Conservation (phyloP, 2,888 invertebrate genomes). For the Elaeidobius kamerunicus region DNA sequence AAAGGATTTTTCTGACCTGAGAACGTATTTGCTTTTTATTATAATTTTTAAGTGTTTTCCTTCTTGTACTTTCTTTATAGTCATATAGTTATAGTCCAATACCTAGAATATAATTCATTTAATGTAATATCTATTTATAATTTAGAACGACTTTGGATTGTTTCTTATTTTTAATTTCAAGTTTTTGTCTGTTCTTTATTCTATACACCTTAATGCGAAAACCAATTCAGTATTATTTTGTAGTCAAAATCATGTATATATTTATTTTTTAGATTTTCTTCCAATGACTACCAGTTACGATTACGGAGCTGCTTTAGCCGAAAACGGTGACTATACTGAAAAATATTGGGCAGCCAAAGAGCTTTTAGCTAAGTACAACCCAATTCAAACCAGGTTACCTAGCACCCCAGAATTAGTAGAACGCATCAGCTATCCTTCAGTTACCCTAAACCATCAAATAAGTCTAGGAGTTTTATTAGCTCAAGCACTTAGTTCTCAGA, state of each 20-base stretch:
- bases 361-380: conserved; percentile 47
- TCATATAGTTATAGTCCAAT: too few relatives aligned
- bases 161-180: too few relatives aligned
- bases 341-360: conserved; percentile 64
- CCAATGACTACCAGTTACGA: conserved; percentile 58
- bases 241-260: too few relatives aligned
- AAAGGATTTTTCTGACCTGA: too few relatives aligned
- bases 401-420: conserved; percentile 66
- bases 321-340: conserved; percentile 82
- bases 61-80: too few relatives aligned
- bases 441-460: conserved; percentile 38
- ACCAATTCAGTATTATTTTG: not conserved
- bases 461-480: conserved; percentile 34
- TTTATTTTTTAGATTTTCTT: conserved; percentile 39
- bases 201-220: too few relatives aligned
- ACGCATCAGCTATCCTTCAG: conserved; percentile 68
- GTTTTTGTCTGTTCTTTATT: too few relatives aligned
- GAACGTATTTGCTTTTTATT: too few relatives aligned
- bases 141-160: too few relatives aligned
- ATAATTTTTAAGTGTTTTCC: too few relatives aligned
- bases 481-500: conserved; percentile 31
- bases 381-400: conserved; percentile 44
- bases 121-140: not conserved
- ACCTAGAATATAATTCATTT: too few relatives aligned
- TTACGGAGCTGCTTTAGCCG: conserved; percentile 85